These are phyloP conservation scores for Creontiades dilutus DNA, from an alignment of 2,888 invertebrate species.

Conservation along the genomic window DNA sequence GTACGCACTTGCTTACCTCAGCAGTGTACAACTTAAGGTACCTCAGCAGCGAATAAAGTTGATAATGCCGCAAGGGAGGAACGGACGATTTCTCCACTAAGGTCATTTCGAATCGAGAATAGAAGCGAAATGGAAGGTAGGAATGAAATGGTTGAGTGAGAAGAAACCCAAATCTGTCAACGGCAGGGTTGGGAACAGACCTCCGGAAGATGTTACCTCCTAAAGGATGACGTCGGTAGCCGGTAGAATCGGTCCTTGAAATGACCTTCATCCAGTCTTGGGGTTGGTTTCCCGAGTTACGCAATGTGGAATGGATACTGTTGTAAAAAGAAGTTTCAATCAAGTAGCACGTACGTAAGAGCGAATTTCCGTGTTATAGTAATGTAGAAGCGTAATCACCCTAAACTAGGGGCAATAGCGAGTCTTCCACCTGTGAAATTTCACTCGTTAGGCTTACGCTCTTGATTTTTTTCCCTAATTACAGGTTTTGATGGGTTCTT, in stretches of 20 bases:
- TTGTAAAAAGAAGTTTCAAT: too few species aligned
- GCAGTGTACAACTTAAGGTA: too few species aligned
- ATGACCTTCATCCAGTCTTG: background rate
- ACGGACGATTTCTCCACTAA: background rate
- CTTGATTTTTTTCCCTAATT: too few species aligned
- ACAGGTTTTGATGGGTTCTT: too few species aligned
- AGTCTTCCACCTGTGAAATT: too few species aligned
- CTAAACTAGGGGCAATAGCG: too few species aligned
- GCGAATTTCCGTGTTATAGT: too few species aligned
- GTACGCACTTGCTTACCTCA: too few species aligned
- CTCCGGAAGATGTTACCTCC: slow-evolving; percentile 49
- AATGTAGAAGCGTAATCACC: too few species aligned
- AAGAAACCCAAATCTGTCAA: slow-evolving; percentile 44
- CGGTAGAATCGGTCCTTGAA: background rate
- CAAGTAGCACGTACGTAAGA: too few species aligned
- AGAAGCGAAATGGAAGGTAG: background rate
- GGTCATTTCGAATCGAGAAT: background rate
- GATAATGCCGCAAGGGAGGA: background rate
- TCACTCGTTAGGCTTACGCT: too few species aligned
- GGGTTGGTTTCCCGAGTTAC: background rate
- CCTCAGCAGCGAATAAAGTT: too few species aligned
- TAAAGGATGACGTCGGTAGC: slow-evolving; percentile 51
- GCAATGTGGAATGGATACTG: background rate
- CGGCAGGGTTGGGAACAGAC: slow-evolving; percentile 16
- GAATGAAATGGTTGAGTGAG: background rate